Conservation (phyloP, 1,140 invertebrate genomes). For the Rhopalosiphum padi region DNA sequence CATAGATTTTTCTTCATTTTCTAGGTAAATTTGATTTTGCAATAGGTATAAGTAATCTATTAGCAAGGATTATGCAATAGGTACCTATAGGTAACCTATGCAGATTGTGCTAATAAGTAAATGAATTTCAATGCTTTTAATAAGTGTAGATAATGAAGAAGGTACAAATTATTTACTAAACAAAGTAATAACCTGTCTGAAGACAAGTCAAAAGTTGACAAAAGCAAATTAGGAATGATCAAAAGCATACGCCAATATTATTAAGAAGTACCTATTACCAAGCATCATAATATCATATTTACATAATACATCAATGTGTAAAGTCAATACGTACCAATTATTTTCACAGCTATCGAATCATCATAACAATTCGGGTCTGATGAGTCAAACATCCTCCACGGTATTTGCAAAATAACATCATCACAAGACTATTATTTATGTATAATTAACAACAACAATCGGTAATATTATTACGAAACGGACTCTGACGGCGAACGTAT, state of each 20-base stretch:
- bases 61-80: background rate
- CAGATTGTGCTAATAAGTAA: background rate
- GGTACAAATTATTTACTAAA: background rate
- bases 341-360: background rate
- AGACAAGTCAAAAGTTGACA: background rate
- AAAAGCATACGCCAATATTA: background rate
- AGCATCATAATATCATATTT: background rate
- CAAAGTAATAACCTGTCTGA: background rate
- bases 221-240: background rate
- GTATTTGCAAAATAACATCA: background rate
- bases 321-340: background rate
- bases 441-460: background rate
- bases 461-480: background rate
- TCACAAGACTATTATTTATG: background rate
- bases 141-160: background rate
- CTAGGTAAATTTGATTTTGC: background rate
- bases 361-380: background rate
- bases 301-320: background rate
- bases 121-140: background rate
- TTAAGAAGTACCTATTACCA: background rate
- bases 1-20: background rate
- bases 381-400: background rate
- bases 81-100: background rate
- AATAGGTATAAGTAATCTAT: background rate
- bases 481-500: background rate